Evolutionary conservation across 2,888 invertebrate species (phyloP).

Genomic region (Erpobdella octoculata): DNA sequence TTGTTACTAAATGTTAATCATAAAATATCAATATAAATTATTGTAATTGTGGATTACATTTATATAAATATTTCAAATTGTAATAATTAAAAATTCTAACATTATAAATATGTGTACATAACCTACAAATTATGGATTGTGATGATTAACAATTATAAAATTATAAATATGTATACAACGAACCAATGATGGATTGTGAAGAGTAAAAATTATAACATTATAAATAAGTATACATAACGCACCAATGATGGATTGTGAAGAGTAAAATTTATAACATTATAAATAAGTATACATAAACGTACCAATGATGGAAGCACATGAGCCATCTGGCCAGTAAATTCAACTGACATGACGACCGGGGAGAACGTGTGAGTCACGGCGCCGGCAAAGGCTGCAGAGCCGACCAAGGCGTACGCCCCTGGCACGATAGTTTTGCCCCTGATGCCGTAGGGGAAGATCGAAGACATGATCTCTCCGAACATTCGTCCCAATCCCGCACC

Average conservation of each 20-base stretch:
- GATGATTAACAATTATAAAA: background rate
- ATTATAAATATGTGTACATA: too few relatives aligned
- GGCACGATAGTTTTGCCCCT: slow-evolving; percentile 77
- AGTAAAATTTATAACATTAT: background rate
- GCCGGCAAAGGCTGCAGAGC: slow-evolving; percentile 73
- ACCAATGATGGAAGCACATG: slow-evolving; percentile 69
- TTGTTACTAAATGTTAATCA: background rate
- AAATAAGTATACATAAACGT: slow-evolving; percentile 33
- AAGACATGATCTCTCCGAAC: slow-evolving; percentile 84
- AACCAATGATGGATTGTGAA: too few relatives aligned
- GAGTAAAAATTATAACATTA: background rate
- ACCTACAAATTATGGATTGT: too few relatives aligned
- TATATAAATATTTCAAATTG: background rate
- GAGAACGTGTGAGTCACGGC: slow-evolving; percentile 96
- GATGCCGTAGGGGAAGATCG: slow-evolving; percentile 83
- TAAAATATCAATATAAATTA: background rate
- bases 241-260: too few relatives aligned
- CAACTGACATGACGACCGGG: slow-evolving; percentile 92
- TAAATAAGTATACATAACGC: background rate
- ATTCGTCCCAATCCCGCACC: slow-evolving; percentile 80
- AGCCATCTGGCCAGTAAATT: slow-evolving; percentile 96
- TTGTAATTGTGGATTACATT: background rate
- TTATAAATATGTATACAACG: background rate
- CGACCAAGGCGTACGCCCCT: slow-evolving; percentile 78
- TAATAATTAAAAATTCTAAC: background rate